These are phyloP conservation scores for Diprion similis DNA, from an alignment of 1,140 invertebrate species.

Conservation along the genomic window DNA sequence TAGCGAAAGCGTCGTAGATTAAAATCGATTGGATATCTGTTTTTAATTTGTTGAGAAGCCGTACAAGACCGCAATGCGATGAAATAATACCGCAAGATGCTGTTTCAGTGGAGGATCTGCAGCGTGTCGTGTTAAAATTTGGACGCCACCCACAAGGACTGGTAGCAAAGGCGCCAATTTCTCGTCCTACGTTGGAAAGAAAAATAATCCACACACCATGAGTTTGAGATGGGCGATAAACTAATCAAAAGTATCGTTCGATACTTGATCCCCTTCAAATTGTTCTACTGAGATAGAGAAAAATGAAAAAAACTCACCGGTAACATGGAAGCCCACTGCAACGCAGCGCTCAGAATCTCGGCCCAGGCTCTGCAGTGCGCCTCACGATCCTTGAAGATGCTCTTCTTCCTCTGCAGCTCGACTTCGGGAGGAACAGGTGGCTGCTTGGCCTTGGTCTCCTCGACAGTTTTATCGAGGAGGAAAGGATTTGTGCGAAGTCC, in stretches of 20 bases:
- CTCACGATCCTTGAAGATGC: slow-evolving; percentile 80
- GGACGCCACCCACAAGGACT: slow-evolving; percentile 68
- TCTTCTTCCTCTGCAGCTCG: slow-evolving; percentile 76
- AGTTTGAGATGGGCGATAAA: neutral
- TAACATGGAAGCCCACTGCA: slow-evolving; percentile 60
- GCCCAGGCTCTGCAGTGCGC: slow-evolving; percentile 71
- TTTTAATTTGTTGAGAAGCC: slow-evolving; percentile 60
- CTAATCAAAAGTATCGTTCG: neutral
- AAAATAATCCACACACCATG: neutral
- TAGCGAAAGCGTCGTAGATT: too few species aligned
- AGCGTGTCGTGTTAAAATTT: slow-evolving; percentile 68
- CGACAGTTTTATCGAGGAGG: slow-evolving; percentile 18
- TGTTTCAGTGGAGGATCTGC: slow-evolving; percentile 67
- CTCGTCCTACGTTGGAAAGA: slow-evolving; percentile 65
- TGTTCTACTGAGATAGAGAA: slow-evolving; percentile 32
- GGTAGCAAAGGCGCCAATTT: slow-evolving; percentile 69
- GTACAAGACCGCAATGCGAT: slow-evolving; percentile 68
- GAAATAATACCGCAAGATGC: slow-evolving; percentile 67
- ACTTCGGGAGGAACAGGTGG: slow-evolving; percentile 73
- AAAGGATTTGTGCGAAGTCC: slow-evolving; percentile 61
- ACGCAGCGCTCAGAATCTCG: slow-evolving; percentile 67
- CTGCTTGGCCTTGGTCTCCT: slow-evolving; percentile 58
- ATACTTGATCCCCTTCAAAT: slow-evolving; percentile 34
- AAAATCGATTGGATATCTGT: neutral
- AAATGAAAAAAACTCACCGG: slow-evolving; percentile 39